Evolutionary conservation across 2,113 vertebrate genomes (phyloP), one percentile per base, ranked within the genome.

Genomic region (Platichthys stellatus): DNA sequence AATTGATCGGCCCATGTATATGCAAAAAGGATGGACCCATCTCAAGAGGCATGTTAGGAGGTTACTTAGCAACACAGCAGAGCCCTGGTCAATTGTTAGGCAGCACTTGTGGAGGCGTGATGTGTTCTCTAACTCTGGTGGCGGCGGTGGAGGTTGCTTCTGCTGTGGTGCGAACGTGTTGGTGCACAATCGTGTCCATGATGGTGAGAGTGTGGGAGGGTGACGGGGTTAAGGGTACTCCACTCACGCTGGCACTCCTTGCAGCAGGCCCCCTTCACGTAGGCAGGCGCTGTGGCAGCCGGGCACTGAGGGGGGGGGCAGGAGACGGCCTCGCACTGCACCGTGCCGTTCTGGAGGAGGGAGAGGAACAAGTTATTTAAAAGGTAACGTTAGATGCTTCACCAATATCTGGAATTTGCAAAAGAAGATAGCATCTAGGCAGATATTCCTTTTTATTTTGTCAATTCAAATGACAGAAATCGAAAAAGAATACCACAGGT

Each of bases 211-310:
- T 79, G 85, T 85, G 26, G 82, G 88, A 69, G 79, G 83, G 74
- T 71, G 84, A 70, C 12, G 69, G 58, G 82, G 88, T 89, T 74
- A 86, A 85, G 81, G 73, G 82, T 54, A 64, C 58, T 87, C 35
- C 87, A 95, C 98, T 99, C 89, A 99, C 98, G 84, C 83, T 96
- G 96, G 85, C 97, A 99, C 90, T 98, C 96, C 88, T 97, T 97
- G 92, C 98, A 99, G 94, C 98, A 99, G 86, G 95, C 95, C 76
- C 95, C 97, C 83, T 96, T 94, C 88, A 98, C 93, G 21, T 98
- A 99, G 0, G 95, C 87, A 66, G 94, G 94, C 59, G 94, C 93
- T 2, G 95, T 96, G 82, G 95, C 96, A 14, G 88, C 90, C 0
- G 95, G 95, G 79, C 98, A 99, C 72, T 95, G 95, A 82, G 95